Evolutionary conservation across 2,888 invertebrate genomes (phyloP), one percentile per base, ranked within the genome.

Genomic region (Nemotelus pantherinus): DNA sequence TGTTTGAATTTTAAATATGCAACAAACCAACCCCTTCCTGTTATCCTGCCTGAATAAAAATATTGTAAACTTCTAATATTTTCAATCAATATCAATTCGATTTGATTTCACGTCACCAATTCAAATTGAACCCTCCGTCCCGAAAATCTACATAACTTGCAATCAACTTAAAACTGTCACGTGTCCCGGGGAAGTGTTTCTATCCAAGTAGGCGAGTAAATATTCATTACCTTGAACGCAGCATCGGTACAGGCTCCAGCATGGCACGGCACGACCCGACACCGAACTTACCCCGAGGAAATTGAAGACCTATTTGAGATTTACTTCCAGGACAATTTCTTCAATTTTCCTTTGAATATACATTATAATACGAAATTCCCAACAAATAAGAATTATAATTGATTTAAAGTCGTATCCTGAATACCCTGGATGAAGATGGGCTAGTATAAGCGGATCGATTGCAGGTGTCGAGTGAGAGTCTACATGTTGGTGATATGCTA

Each of bases 311-410:
- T 43, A 70, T 70, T 70, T 70, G 53, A 50, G 41, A 55, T 55
- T 47, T 9, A 53, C n/a, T 48, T 55, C 70, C 53, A 70, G 70
- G 70, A 55, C 55, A 39, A 70, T 53, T 55, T 41, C 39, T 47
- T 70, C 63, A 9, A 7, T 53, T 6, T 53, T 9, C 5, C 25
- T 43, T 45, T 65, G 9, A 47, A n/a, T 65, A 47, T 47, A 25
- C 44, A 10, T 53, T 45, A 39, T n/a, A 70, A 70, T 70, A 70
- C n/a, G 47, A 70, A 53, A 53, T 70, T 70, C 25, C 25, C 43
- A 53, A 47, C 47, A 70, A 70, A 70, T 70, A 70, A 50, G 70
- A 55, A 70, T 70, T 70, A 70, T 70, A 70, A 70, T 70, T 70
- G 70, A 47, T 70, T 70, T 55, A 65, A 47, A 45, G 45, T 39